Conservation (phyloP, 2,888 invertebrate genomes). For the Apoda limacodes region DNA sequence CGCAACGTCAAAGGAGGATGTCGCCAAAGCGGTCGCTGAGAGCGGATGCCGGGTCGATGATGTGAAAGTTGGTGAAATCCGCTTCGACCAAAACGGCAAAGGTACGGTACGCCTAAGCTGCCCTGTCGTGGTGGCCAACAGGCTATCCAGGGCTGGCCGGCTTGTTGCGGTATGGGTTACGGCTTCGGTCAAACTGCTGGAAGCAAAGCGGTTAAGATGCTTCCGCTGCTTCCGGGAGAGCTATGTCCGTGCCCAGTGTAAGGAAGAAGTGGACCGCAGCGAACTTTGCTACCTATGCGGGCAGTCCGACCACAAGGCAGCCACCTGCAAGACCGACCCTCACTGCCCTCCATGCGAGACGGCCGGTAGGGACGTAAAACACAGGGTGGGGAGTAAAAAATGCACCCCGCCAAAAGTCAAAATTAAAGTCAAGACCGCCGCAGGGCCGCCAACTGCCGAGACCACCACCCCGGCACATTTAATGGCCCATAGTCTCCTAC, state of each 20-base stretch:
- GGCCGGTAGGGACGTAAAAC: conserved; percentile 4
- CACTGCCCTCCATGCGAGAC: conserved; percentile 5
- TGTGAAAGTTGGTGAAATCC: conserved; percentile 1
- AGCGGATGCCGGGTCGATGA: conserved; percentile 5
- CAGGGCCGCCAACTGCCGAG: too few species aligned
- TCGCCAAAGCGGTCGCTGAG: conserved; percentile 1
- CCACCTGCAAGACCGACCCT: conserved; percentile 1
- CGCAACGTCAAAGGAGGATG: conserved; percentile 4
- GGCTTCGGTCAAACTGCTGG: conserved; percentile 4
- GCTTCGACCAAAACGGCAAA: neutral
- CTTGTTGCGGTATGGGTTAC: conserved; percentile 8
- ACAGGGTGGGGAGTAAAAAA: conserved; percentile 2
- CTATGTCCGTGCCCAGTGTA: too few species aligned
- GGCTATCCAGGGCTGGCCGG: neutral
- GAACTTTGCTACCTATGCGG: conserved; percentile 13
- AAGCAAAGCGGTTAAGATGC: conserved; percentile 1
- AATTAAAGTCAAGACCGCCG: too few species aligned
- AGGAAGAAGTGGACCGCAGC: too few species aligned
- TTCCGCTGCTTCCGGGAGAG: too few species aligned
- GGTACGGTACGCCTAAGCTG: conserved; percentile 5
- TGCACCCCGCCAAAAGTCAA: conserved; percentile 4
- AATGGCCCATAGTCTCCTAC: too few species aligned
- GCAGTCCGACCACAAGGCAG: conserved; percentile 15
- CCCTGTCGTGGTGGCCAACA: neutral
- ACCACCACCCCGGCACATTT: too few species aligned